Evolutionary conservation across 2,888 invertebrate genomes (phyloP).

Genomic region (Clunio marinus): DNA sequence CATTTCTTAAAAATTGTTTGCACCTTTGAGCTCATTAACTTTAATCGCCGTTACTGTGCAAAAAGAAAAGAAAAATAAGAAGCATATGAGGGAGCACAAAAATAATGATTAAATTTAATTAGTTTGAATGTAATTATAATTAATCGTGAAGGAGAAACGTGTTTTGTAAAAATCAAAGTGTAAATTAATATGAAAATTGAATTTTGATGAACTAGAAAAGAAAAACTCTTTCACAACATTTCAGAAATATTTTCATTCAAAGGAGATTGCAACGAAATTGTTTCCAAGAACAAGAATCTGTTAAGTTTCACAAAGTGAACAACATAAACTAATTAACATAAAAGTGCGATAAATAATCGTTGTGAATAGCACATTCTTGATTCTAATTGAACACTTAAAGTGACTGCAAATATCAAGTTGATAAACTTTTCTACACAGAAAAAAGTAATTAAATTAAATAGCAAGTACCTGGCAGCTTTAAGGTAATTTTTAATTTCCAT

Average conservation of each 20-base stretch:
- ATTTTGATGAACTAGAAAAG: not conserved
- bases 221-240: constrained; percentile 1
- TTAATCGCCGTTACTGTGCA: constrained; percentile 22
- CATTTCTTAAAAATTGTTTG: not conserved
- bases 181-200: constrained; percentile 1
- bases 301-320: not conserved
- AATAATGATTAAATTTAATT: constrained; percentile 18
- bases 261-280: constrained; percentile 4
- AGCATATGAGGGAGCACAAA: not conserved
- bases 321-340: constrained; percentile 33
- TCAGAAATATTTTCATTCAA: not conserved
- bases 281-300: not conserved
- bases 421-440: too few species aligned
- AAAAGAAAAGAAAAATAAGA: not conserved
- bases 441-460: too few species aligned
- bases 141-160: not conserved
- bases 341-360: constrained; percentile 29
- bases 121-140: constrained; percentile 18
- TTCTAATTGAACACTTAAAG: not conserved
- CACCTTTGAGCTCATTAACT: constrained; percentile 38
- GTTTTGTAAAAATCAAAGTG: not conserved
- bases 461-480: too few species aligned
- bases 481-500: constrained; percentile 6
- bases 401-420: not conserved
- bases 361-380: constrained; percentile 5